Conservation (phyloP, 2,113 vertebrate species). For the Platysternon megacephalum region DNA sequence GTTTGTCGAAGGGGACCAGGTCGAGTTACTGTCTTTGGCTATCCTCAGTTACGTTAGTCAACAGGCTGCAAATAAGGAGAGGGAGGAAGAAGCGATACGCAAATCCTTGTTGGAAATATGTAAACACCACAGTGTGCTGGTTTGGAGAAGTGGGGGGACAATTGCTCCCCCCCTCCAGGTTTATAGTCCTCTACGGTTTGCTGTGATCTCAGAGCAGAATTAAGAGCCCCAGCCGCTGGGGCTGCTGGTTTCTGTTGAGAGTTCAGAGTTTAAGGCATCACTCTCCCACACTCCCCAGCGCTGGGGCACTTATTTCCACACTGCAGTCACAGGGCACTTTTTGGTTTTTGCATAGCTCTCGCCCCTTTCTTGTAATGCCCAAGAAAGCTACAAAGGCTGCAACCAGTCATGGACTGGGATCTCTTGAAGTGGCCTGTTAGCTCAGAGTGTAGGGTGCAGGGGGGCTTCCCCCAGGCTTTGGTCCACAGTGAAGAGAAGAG, state of each 20-base stretch:
- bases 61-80: background rate
- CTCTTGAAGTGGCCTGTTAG: background rate
- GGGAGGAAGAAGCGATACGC: background rate
- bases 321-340: accelerated
- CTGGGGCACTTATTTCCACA: background rate
- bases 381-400: background rate
- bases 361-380: background rate
- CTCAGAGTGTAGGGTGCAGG: background rate
- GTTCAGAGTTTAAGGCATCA: slow-evolving; percentile 16
- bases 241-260: background rate
- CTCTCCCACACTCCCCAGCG: accelerated
- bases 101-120: background rate
- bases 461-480: background rate
- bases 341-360: background rate
- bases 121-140: background rate
- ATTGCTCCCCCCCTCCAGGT: background rate
- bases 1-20: background rate
- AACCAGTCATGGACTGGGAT: background rate
- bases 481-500: background rate
- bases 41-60: background rate
- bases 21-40: accelerated
- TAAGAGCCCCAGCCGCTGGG: accelerated
- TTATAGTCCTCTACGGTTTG: background rate
- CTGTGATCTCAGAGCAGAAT: background rate
- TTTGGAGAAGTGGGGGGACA: background rate